These are phyloP conservation scores for Drosophila longiperda DNA, from an alignment of 2,888 invertebrate species.

Conservation along the genomic window DNA sequence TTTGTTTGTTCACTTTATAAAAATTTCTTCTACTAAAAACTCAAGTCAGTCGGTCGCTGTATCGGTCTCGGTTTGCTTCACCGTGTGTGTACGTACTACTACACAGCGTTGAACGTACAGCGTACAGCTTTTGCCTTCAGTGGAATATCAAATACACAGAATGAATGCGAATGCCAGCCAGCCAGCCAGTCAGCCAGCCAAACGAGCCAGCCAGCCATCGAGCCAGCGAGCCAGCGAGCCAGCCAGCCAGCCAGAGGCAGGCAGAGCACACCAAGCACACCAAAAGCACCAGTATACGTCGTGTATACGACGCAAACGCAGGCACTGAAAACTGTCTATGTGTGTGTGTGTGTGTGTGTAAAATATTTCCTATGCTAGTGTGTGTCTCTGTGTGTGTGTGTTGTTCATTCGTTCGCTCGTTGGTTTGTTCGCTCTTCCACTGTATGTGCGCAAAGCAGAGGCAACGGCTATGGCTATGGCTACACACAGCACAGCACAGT, in stretches of 20 bases:
- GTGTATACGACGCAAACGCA: conserved; percentile 77
- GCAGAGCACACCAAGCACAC: conserved; percentile 49
- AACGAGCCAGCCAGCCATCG: conserved; percentile 13
- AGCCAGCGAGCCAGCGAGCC: not conserved
- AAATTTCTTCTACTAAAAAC: conserved; percentile 79
- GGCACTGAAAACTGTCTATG: conserved; percentile 61
- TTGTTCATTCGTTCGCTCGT: conserved; percentile 63
- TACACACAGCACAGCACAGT: conserved; percentile 18
- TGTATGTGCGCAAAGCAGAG: conserved; percentile 63
- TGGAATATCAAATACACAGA: conserved; percentile 82
- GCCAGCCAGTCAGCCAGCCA: conserved; percentile 48
- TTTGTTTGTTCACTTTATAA: conserved; percentile 80
- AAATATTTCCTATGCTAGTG: conserved; percentile 20
- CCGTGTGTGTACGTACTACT: conserved; percentile 38
- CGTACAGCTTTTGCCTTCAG: conserved; percentile 79
- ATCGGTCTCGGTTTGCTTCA: conserved; percentile 64
- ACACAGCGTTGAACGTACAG: conserved; percentile 43
- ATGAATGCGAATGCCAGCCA: conserved; percentile 74
- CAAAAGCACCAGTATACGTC: conserved; percentile 36
- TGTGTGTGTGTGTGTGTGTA: conserved; percentile 43
- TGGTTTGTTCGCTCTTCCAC: conserved; percentile 57
- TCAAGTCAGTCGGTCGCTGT: conserved; percentile 59
- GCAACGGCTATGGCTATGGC: conserved; percentile 37
- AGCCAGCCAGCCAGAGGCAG: conserved; percentile 41
- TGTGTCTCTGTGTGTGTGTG: conserved; percentile 31